Evolutionary conservation across 2,113 vertebrate genomes (phyloP), one percentile per base, ranked within the genome.

Genomic region (Anthoscopus minutus): DNA sequence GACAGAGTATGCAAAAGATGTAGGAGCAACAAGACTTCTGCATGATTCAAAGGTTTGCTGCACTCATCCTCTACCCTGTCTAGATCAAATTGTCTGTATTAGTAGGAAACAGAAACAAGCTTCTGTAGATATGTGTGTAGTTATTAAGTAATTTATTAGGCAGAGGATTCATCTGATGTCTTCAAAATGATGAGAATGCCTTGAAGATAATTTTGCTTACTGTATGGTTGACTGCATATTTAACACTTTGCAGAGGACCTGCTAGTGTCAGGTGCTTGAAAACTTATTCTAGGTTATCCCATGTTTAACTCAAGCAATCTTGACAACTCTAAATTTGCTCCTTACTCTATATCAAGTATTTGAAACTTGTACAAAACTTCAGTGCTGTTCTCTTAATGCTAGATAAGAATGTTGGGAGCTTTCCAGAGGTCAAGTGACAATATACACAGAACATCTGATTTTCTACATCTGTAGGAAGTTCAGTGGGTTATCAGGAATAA

Each of bases 1-100:
- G 97, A 53, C 94, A 21, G 99, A 99, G 58, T 99, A 99, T 56
- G 95, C 98, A 67, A 98, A 97, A 95, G 99, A 99, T 40, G 91
- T 99, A n/a, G 99, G 99, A 20, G 96, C 98, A 5, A 0, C 40
- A 44, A 96, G 94, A 62, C 97, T 99, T 13, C 95, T 99, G 66
- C 98, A 99, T 56, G 76, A 92, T 93, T 95, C 96, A 86, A 99
- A 99, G 98, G 99, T 98, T 94, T 42, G 20, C 10, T 72, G 13
- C 56, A 48, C 19, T 84, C 5, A 9, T 57, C 3, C 1, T 45
- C 33, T 86, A 4, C 21, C 7, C 23, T 88, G 7, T 19, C 38
- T 50, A 57, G 57, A 53, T 81, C n/a, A 57, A 80, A 23, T 10
- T 78, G 4, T 35, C 24, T 51, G 0, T 69, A 5, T 53, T 64